These are phyloP conservation scores for Hirudinaria manillensis DNA, from an alignment of 2,888 invertebrate species.

Conservation along the genomic window DNA sequence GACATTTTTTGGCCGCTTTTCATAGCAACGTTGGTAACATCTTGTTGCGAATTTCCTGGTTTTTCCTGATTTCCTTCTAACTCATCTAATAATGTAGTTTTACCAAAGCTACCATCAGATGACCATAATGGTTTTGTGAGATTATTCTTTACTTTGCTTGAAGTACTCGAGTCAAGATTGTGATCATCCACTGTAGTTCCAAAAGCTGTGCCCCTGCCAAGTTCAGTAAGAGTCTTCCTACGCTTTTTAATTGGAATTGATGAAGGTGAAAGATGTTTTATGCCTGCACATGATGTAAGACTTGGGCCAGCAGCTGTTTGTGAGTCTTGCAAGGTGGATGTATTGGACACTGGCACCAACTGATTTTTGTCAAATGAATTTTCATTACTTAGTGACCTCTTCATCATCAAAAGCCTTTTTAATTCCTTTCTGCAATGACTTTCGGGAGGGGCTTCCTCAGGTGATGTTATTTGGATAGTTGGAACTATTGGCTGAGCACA, in stretches of 20 bases:
- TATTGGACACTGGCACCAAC: not conserved
- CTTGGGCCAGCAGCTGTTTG: not conserved
- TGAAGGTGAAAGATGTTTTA: not conserved
- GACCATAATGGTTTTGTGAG: conserved; percentile 19
- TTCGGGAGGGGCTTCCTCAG: conserved; percentile 15
- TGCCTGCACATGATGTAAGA: not conserved
- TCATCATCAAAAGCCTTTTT: conserved; percentile 51
- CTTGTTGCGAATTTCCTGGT: no score
- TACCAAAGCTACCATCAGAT: conserved; percentile 13
- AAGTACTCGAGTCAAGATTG: conserved; percentile 1
- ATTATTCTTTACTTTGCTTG: not conserved
- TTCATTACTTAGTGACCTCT: conserved; percentile 47
- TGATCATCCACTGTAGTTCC: conserved; percentile 33
- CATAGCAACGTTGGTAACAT: no score
- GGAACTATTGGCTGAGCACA: not conserved
- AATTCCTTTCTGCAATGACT: conserved; percentile 41
- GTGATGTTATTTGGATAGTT: conserved; percentile 5
- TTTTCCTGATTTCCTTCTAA: no score
- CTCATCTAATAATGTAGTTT: no score
- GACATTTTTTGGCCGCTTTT: no score
- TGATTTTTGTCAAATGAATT: not conserved
- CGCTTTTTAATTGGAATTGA: conserved; percentile 37
- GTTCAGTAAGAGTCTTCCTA: conserved; percentile 32
- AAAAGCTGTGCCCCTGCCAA: conserved; percentile 34
- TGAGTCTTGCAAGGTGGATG: not conserved